Evolutionary conservation across 2,113 vertebrate species (phyloP).

Genomic region (Zapus hudsonius): DNA sequence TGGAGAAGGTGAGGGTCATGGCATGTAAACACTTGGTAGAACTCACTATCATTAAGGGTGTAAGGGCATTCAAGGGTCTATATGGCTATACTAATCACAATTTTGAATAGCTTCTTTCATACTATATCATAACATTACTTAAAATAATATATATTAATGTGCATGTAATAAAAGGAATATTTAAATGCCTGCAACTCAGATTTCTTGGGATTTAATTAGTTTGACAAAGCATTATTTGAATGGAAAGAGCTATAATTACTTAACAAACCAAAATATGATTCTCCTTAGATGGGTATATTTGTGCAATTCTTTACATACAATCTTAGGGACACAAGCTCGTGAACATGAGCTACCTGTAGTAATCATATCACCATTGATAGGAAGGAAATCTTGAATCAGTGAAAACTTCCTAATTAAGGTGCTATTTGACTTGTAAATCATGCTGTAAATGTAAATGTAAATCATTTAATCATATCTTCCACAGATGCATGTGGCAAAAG

Average conservation of each 20-base stretch:
- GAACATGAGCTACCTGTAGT: background rate
- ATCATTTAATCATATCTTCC: background rate
- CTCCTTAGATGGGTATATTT: background rate
- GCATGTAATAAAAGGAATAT: background rate
- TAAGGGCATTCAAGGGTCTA: background rate
- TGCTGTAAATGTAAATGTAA: no score
- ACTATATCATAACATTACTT: background rate
- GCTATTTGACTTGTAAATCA: background rate
- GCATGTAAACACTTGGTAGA: no score
- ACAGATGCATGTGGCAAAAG: background rate
- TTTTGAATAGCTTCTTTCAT: background rate
- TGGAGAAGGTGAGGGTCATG: background rate
- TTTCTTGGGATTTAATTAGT: background rate
- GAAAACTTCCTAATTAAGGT: background rate
- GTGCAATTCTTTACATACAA: background rate
- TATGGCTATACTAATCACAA: background rate
- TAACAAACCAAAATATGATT: background rate
- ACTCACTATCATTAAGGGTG: background rate
- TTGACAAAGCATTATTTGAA: background rate
- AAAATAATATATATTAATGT: background rate
- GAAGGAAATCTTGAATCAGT: background rate
- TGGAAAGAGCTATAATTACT: background rate
- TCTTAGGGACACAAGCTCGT: no score
- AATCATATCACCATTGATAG: background rate
- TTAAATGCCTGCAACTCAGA: background rate